Conservation (phyloP, 2,888 invertebrate genomes). For the Electrophaes corylata region DNA sequence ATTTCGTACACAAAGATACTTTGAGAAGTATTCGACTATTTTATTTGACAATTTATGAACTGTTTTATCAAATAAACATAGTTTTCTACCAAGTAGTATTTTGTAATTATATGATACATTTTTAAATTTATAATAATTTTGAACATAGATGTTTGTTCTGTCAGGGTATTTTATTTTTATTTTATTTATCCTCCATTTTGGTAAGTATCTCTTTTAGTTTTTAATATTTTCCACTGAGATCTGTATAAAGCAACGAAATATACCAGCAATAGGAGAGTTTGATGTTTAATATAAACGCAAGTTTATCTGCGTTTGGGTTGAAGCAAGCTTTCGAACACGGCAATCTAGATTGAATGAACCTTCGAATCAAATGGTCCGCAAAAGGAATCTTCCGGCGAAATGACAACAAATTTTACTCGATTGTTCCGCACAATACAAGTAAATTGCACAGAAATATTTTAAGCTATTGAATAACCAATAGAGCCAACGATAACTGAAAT, state of each 20-base stretch:
- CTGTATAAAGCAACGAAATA: too few relatives aligned
- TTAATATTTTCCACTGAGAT: too few relatives aligned
- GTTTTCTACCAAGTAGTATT: too few relatives aligned
- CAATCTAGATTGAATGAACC: constrained; percentile 37
- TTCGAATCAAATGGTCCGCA: constrained; percentile 51
- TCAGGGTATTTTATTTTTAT: too few relatives aligned
- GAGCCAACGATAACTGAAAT: constrained; percentile 36
- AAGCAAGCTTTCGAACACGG: constrained; percentile 8
- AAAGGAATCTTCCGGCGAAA: constrained; percentile 47
- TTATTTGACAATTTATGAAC: constrained; percentile 24
- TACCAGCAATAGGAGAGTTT: too few relatives aligned
- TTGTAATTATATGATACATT: too few relatives aligned
- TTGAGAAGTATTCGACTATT: constrained; percentile 12
- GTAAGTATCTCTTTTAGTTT: too few relatives aligned
- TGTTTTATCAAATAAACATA: too few relatives aligned
- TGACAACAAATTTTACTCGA: constrained; percentile 46
- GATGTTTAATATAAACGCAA: constrained; percentile 1
- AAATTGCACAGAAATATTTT: constrained; percentile 57
- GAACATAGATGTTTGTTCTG: too few relatives aligned
- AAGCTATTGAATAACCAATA: constrained; percentile 59
- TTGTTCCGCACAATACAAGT: constrained; percentile 64
- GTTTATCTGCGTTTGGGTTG: constrained; percentile 11
- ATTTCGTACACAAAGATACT: constrained; percentile 16
- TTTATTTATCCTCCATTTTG: too few relatives aligned
- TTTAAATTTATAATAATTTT: too few relatives aligned